Evolutionary conservation across 37 sponge, comb jelly and placozoan genomes (phyloP).

Genomic region (Tethya wilhelma): DNA sequence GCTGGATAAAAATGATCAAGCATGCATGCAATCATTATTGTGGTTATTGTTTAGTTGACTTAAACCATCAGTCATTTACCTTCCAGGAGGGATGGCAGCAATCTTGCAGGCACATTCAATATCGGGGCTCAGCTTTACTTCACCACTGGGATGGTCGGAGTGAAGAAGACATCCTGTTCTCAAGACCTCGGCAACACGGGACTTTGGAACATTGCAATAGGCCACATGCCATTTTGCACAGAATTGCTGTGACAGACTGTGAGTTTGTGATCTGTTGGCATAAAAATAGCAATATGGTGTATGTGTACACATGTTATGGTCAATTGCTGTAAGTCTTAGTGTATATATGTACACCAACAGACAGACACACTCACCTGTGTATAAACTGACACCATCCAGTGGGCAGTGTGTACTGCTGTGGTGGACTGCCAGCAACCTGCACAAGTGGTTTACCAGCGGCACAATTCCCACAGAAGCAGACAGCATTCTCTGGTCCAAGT

Average conservation of each 20-base stretch:
- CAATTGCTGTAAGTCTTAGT: background rate
- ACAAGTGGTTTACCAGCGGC: conserved; percentile 34
- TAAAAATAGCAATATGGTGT: background rate
- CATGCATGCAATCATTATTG: too few species aligned
- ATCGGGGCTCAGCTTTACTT: conserved; percentile 47
- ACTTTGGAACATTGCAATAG: conserved; percentile 32
- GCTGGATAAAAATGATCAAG: background rate
- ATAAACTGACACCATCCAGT: conserved; percentile 51
- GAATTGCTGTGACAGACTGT: conserved; percentile 39
- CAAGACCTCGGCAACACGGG: conserved; percentile 26
- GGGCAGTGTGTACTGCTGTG: conserved; percentile 59
- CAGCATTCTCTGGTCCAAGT: conserved; percentile 23
- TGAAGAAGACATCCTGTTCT: conserved; percentile 49
- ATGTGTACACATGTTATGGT: background rate
- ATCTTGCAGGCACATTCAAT: conserved; percentile 30
- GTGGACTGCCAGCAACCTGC: conserved; percentile 44
- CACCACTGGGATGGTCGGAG: conserved; percentile 16
- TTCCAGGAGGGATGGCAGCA: too few species aligned
- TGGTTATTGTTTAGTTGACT: too few species aligned
- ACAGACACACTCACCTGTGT: conserved; percentile 20
- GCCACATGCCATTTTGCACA: conserved; percentile 43
- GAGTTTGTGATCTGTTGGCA: conserved; percentile 43
- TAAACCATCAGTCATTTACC: too few species aligned
- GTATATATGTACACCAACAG: background rate
- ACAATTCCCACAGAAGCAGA: conserved; percentile 50